These are phyloP conservation scores for Acanthurus leucopareius DNA, from an alignment of 2,797 vertebrate genomes.

Conservation along the genomic window DNA sequence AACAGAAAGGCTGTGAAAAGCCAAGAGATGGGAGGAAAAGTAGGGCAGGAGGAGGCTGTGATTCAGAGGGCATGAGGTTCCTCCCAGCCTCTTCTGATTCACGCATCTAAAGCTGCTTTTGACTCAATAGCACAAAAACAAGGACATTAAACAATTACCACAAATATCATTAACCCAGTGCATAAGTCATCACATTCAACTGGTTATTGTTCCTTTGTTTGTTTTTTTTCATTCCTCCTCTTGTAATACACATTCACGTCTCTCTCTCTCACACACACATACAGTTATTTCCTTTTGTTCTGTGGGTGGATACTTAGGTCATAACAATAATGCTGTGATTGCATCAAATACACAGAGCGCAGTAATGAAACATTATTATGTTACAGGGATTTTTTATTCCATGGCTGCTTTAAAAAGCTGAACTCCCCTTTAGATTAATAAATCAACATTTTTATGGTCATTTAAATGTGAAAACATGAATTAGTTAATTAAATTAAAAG, in stretches of 20 bases:
- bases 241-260: slow-evolving; percentile 6
- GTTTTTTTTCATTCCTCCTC: slow-evolving; percentile 18
- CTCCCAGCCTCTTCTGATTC: slow-evolving; percentile 51
- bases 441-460: slow-evolving; percentile 50
- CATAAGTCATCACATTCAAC: slow-evolving; percentile 53
- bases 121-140: slow-evolving; percentile 58
- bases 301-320: slow-evolving; percentile 40
- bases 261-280: not conserved
- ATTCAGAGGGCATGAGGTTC: slow-evolving; percentile 48
- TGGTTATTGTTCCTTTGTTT: slow-evolving; percentile 50
- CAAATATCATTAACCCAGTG: slow-evolving; percentile 43
- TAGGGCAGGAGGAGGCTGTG: slow-evolving; percentile 30
- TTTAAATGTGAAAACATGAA: slow-evolving; percentile 46
- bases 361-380: slow-evolving; percentile 66
- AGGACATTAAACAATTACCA: slow-evolving; percentile 61
- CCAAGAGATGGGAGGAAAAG: slow-evolving; percentile 51
- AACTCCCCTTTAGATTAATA: slow-evolving; percentile 47
- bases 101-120: slow-evolving; percentile 60
- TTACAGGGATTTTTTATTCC: slow-evolving; percentile 47
- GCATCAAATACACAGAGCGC: slow-evolving; percentile 49
- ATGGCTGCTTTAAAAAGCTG: slow-evolving; percentile 44
- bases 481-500: slow-evolving; percentile 40
- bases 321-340: slow-evolving; percentile 54
- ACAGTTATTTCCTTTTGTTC: slow-evolving; percentile 43
- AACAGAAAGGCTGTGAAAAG: slow-evolving; percentile 56